Evolutionary conservation across 2,113 vertebrate genomes (phyloP), one percentile per base, ranked within the genome.

Genomic region (Siphamia tubifer): DNA sequence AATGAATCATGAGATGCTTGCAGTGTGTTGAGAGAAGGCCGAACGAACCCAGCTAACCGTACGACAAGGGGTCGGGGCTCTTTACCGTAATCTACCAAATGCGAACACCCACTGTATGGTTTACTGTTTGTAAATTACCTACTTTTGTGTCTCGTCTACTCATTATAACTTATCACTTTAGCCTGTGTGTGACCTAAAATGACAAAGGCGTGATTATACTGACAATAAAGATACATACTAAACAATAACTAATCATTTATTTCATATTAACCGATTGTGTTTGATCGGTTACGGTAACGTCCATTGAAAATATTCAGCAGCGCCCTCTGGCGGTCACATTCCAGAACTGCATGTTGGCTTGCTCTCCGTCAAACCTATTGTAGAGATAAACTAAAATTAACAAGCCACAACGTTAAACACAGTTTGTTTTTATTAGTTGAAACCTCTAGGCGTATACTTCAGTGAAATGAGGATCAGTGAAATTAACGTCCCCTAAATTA

Each of bases 1-100:
- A 89, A 89, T 89, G 85, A 86, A 88, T 81, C 84, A 74, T 71
- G 82, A 68, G 81, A 61, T 5, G 60, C 53, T 45, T 44, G 74
- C 60, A 69, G 35, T 28, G 66, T 74, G 75, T 63, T 55, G 73
- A 65, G 28, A 23, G 52, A 80, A 87, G 84, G 87, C 83, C 88
- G 62, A 35, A 28, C 51, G 31, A 51, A 60, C 53, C 20, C 56
- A 44, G 64, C 28, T 15, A 10, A 45, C 38, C 8, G 39, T 19
- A 70, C 43, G 48, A 36, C 23, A 13, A 24, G 12, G 36, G 34
- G 47, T 16, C 40, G 27, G 61, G 23, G 9, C 23, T 30, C n/a
- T 7, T 25, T 79, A 80, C 83, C 83, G 83, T 87, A 86, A 80
- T 35, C 2, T 16, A 1, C 1, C 0, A 1, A 9, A 10, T 54